These are phyloP conservation scores for Propithecus deckenii DNA, from an alignment of 2,797 vertebrate species.

Conservation along the genomic window DNA sequence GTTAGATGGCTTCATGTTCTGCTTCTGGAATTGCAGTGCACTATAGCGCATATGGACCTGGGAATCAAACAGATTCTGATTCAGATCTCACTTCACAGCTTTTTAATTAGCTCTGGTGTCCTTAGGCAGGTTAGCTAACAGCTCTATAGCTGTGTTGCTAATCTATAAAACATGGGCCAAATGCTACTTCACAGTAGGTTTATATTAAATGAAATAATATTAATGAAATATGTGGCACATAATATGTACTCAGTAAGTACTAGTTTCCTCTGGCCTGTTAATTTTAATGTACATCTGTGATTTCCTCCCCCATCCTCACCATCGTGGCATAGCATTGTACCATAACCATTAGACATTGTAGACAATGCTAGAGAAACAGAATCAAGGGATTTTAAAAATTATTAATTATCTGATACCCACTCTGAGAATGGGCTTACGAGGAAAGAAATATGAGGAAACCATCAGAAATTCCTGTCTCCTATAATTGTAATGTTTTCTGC, in stretches of 20 bases:
- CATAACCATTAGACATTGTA: neutral
- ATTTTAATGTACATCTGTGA: neutral
- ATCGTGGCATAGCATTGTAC: neutral
- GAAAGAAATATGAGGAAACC: neutral
- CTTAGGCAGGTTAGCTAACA: constrained; percentile 1
- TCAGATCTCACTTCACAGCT: neutral
- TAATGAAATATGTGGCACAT: neutral
- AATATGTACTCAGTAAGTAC: constrained; percentile 2
- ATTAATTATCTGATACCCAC: neutral
- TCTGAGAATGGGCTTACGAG: neutral
- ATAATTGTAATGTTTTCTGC: neutral
- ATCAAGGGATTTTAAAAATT: neutral
- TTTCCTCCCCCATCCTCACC: neutral
- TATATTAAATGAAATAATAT: neutral
- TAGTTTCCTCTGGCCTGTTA: neutral
- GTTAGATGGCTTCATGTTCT: neutral
- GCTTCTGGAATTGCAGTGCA: neutral
- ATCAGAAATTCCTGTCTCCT: constrained; percentile 24
- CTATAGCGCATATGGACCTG: neutral
- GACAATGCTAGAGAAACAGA: neutral
- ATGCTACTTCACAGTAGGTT: neutral
- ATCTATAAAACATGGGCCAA: constrained; percentile 16
- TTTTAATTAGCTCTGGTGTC: constrained; percentile 24
- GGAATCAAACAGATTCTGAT: neutral
- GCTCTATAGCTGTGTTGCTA: constrained; percentile 6